Evolutionary conservation across 2,888 invertebrate species (phyloP).

Genomic region (Thecophora atra): DNA sequence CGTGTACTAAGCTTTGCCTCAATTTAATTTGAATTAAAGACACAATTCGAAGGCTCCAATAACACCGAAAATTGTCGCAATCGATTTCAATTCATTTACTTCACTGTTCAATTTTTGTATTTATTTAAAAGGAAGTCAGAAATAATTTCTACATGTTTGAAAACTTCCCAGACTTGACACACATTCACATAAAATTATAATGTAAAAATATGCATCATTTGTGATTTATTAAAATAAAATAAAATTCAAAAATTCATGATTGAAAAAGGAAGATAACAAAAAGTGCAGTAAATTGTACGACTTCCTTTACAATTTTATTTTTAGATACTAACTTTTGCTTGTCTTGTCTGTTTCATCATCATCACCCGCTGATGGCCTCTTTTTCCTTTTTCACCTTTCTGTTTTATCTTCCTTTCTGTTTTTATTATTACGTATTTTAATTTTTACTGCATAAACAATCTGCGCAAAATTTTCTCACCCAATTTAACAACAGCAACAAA

Average conservation of each 20-base stretch:
- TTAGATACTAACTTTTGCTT: no score
- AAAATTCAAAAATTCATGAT: no score
- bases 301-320: no score
- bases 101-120: no score
- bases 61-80: neutral
- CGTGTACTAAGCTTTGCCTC: neutral
- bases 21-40: neutral
- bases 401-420: neutral
- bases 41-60: conserved; percentile 13
- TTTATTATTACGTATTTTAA: neutral
- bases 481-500: neutral
- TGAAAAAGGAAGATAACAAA: no score
- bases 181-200: neutral
- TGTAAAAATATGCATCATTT: no score
- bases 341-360: no score
- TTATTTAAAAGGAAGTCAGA: neutral
- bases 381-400: neutral
- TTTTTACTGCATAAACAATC: neutral
- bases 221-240: no score
- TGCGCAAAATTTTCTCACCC: conserved; percentile 18
- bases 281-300: no score
- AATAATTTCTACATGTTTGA: no score
- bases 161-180: neutral
- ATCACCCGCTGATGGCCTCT: neutral
- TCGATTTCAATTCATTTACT: no score